Conservation (phyloP, 2,888 invertebrate genomes). For the Odontothrips loti region DNA sequence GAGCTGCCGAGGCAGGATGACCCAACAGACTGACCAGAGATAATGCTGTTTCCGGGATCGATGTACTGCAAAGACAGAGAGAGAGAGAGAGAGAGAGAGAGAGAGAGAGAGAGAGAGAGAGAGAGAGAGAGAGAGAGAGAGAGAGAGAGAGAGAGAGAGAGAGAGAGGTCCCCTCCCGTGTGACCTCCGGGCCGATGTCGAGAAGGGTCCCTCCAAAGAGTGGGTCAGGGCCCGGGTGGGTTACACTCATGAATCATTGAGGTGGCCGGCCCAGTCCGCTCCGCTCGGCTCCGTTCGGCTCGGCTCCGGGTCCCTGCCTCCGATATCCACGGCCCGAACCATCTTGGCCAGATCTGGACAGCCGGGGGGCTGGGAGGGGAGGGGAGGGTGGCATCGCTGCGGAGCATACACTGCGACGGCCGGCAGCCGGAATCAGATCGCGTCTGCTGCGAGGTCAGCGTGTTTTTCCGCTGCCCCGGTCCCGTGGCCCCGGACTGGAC, state of each 20-base stretch:
- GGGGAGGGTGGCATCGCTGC: background rate
- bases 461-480: too few species aligned
- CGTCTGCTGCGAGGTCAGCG: too few species aligned
- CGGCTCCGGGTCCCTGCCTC: background rate
- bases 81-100: background rate
- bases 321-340: too few species aligned
- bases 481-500: too few species aligned
- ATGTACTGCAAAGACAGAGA: background rate
- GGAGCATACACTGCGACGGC: background rate
- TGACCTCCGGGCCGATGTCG: slow-evolving; percentile 13
- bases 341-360: too few species aligned
- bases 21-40: background rate
- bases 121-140: background rate
- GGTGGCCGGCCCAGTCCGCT: slow-evolving; percentile 30
- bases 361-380: background rate
- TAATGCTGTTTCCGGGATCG: slow-evolving; percentile 8
- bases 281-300: background rate
- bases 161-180: background rate
- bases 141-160: background rate
- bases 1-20: background rate
- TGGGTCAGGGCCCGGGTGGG: slow-evolving; percentile 17
- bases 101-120: background rate
- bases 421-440: background rate
- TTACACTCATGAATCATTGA: slow-evolving; percentile 43
- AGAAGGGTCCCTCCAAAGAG: background rate